Conservation (phyloP, 2,113 vertebrate genomes). For the Sitta europaea region DNA sequence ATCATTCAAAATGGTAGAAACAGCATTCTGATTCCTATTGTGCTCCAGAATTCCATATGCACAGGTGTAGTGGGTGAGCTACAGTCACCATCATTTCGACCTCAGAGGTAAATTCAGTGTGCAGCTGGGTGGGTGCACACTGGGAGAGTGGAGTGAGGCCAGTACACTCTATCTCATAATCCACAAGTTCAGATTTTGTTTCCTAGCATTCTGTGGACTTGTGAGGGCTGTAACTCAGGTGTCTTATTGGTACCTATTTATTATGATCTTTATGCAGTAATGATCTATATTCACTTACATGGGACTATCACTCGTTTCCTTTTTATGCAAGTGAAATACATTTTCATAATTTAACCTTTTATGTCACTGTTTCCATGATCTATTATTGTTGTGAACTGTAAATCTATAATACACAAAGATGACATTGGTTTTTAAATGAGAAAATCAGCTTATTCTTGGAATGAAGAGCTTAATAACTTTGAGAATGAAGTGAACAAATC, state of each 20-base stretch:
- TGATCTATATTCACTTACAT: neutral
- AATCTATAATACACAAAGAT: neutral
- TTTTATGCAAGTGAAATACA: neutral
- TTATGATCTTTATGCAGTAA: neutral
- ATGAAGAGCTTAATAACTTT: neutral
- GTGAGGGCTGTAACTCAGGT: neutral
- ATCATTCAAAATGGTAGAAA: neutral
- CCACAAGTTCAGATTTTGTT: neutral
- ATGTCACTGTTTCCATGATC: neutral
- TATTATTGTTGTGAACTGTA: neutral
- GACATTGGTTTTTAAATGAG: neutral
- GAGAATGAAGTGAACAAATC: constrained; percentile 27
- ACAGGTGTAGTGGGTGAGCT: neutral
- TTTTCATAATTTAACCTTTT: constrained; percentile 26
- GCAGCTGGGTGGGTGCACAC: neutral
- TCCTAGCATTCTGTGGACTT: neutral
- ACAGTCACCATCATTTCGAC: neutral
- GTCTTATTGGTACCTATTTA: neutral
- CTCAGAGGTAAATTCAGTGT: neutral
- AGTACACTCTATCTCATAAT: neutral
- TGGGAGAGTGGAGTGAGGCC: neutral
- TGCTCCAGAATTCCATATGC: neutral
- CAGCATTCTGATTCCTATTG: neutral
- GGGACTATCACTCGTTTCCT: neutral
- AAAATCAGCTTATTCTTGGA: neutral